These are phyloP conservation scores for Neosilurus mollespiculum DNA, from an alignment of 2,797 vertebrate genomes.

Conservation along the genomic window DNA sequence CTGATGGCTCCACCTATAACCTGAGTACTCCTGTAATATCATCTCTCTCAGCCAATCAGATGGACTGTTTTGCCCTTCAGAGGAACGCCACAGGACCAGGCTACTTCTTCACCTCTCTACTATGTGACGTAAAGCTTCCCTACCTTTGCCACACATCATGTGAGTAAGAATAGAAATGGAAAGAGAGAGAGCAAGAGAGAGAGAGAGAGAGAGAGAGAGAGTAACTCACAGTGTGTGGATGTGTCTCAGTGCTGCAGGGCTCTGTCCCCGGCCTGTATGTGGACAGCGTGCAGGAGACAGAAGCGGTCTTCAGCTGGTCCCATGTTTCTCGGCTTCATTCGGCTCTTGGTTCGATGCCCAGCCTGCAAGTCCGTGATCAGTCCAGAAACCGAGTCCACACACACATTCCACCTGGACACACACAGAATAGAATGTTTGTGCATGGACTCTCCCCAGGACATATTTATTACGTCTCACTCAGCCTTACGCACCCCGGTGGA, in stretches of 20 bases:
- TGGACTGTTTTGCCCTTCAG: constrained; percentile 84
- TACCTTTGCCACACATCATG: constrained; percentile 87
- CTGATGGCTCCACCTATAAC: constrained; percentile 77
- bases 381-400: background rate
- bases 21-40: constrained; percentile 66
- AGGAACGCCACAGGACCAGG: constrained; percentile 76
- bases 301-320: constrained; percentile 43
- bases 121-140: constrained; percentile 80
- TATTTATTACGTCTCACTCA: constrained; percentile 77
- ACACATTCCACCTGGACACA: constrained; percentile 6
- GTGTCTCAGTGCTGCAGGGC: constrained; percentile 41
- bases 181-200: constrained; percentile 17
- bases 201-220: background rate
- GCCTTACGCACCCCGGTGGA: constrained; percentile 69
- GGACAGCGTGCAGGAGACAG: constrained; percentile 45
- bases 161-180: constrained; percentile 65
- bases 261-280: constrained; percentile 30
- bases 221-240: background rate
- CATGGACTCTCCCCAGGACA: constrained; percentile 78
- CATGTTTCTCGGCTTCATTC: constrained; percentile 23
- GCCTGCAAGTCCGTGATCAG: constrained; percentile 19
- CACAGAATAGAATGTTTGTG: constrained; percentile 61
- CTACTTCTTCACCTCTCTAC: constrained; percentile 83
- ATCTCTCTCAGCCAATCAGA: constrained; percentile 75
- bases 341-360: constrained; percentile 18